Conservation (phyloP, 2,113 vertebrate species). For the Neotoma lepida region DNA sequence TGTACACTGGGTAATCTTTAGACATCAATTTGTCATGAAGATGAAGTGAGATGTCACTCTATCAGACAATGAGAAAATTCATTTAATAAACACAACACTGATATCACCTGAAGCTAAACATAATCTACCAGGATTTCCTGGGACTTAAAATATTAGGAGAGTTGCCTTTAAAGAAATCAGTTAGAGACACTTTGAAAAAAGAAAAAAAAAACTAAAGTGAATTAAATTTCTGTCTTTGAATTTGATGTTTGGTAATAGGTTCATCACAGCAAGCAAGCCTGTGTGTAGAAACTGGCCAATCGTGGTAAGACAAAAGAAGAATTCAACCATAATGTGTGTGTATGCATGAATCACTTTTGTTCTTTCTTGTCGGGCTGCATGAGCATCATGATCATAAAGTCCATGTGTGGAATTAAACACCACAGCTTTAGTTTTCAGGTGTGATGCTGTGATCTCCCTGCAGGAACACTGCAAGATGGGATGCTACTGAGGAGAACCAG, state of each 20-base stretch:
- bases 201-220: neutral
- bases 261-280: neutral
- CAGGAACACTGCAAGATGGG: neutral
- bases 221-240: neutral
- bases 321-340: neutral
- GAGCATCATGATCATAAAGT: slow-evolving; percentile 16
- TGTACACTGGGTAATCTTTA: neutral
- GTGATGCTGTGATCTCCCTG: neutral
- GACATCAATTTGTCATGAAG: neutral
- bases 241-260: neutral
- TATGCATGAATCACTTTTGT: neutral
- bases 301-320: neutral
- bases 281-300: neutral
- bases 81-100: slow-evolving; percentile 42
- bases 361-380: neutral
- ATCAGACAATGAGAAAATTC: neutral
- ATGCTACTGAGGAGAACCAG: slow-evolving; percentile 10
- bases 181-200: neutral
- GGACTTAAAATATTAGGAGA: neutral
- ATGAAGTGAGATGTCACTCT: neutral
- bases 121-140: neutral
- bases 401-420: neutral
- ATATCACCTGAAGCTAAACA: neutral
- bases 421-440: neutral
- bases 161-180: neutral